Conservation (phyloP, 2,113 vertebrate genomes). For the Tilapia sparmanii region DNA sequence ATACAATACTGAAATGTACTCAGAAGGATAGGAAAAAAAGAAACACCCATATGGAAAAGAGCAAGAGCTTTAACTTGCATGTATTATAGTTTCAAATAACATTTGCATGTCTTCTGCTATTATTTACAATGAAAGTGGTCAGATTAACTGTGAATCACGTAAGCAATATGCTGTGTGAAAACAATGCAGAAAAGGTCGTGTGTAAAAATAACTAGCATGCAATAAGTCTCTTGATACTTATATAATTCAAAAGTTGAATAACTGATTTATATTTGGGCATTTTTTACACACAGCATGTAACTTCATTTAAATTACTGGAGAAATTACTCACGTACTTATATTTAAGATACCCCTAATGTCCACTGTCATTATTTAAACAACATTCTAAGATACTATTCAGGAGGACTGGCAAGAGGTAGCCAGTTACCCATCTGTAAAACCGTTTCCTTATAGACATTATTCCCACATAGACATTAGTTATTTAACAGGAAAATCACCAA, state of each 20-base stretch:
- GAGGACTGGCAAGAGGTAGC: background rate
- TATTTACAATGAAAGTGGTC: background rate
- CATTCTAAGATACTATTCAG: background rate
- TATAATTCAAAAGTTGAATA: background rate
- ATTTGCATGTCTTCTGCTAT: background rate
- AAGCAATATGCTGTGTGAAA: background rate
- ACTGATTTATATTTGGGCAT: background rate
- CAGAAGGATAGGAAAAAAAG: background rate
- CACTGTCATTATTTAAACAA: background rate
- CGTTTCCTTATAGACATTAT: background rate
- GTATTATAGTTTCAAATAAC: background rate
- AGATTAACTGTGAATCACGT: accelerated
- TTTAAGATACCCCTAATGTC: background rate
- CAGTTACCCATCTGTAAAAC: background rate
- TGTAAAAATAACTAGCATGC: background rate
- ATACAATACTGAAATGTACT: background rate
- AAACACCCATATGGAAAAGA: background rate
- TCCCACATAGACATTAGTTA: background rate
- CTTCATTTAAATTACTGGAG: background rate
- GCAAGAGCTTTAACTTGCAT: background rate
- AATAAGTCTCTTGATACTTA: background rate
- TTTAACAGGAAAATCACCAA: background rate
- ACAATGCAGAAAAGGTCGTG: background rate
- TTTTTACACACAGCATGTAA: background rate
- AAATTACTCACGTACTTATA: background rate